Evolutionary conservation across 2,888 invertebrate species (phyloP).

Genomic region (Empis stercorea): DNA sequence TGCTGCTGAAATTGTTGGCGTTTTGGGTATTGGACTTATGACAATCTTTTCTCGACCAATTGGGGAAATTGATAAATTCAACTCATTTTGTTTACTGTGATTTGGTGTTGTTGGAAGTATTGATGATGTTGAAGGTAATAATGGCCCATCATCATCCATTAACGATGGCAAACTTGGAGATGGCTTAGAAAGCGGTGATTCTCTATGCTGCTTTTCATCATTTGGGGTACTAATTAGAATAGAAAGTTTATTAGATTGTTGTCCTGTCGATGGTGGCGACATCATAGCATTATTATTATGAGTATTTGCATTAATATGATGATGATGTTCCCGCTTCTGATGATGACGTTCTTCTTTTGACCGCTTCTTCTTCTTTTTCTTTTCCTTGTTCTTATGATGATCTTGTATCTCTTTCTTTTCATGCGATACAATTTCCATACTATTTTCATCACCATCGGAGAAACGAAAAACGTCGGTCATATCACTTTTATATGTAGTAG

Average conservation of each 20-base stretch:
- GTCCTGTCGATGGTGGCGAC: slow-evolving; percentile 23
- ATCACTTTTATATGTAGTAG: slow-evolving; percentile 31
- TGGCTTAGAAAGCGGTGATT: slow-evolving; percentile 36
- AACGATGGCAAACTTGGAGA: slow-evolving; percentile 49
- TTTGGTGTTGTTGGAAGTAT: neutral
- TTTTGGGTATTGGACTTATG: slow-evolving; percentile 44
- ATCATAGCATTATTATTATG: slow-evolving; percentile 13
- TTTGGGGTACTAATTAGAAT: slow-evolving; percentile 8
- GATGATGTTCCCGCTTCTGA: slow-evolving; percentile 49
- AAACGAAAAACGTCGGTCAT: slow-evolving; percentile 47
- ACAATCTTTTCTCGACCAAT: slow-evolving; percentile 29
- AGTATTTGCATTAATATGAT: slow-evolving; percentile 34
- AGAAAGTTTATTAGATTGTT: slow-evolving; percentile 10
- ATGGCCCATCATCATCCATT: slow-evolving; percentile 53
- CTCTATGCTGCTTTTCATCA: slow-evolving; percentile 26
- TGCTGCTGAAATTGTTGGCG: slow-evolving; percentile 35
- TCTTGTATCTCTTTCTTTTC: slow-evolving; percentile 33
- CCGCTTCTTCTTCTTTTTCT: slow-evolving; percentile 75
- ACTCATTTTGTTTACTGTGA: neutral
- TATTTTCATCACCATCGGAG: slow-evolving; percentile 44
- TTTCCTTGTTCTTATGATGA: slow-evolving; percentile 54
- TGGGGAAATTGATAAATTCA: slow-evolving; percentile 22
- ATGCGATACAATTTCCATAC: slow-evolving; percentile 35
- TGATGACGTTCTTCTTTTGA: slow-evolving; percentile 64
- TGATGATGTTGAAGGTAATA: slow-evolving; percentile 20